These are phyloP conservation scores for Pristionchus entomophagus DNA, from an alignment of 2,888 invertebrate species.

Conservation along the genomic window DNA sequence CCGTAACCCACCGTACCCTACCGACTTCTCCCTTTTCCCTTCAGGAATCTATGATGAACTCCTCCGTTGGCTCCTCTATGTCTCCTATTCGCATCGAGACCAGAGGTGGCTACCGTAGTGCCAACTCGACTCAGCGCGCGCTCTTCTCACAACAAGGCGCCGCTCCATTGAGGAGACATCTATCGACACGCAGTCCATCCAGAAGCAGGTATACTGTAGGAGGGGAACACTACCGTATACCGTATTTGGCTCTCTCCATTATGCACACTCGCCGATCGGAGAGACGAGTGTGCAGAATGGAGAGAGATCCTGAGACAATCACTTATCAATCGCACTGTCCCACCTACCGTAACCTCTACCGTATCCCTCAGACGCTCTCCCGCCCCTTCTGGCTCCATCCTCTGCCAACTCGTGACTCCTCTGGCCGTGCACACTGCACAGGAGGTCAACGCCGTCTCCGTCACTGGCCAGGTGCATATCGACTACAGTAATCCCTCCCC, in stretches of 20 bases:
- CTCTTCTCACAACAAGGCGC: constrained; percentile 29
- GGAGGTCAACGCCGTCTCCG: constrained; percentile 24
- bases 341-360: too few relatives aligned
- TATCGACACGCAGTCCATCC: background rate
- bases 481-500: too few relatives aligned
- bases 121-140: constrained; percentile 7
- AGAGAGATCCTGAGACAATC: too few relatives aligned
- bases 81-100: constrained; percentile 14
- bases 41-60: background rate
- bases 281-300: too few relatives aligned
- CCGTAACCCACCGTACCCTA: background rate
- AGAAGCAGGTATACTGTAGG: background rate
- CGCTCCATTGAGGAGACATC: background rate
- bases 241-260: too few relatives aligned
- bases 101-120: background rate
- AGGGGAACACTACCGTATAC: too few relatives aligned
- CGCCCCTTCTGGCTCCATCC: background rate
- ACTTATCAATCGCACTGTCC: too few relatives aligned
- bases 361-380: background rate
- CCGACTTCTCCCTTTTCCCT: too few relatives aligned
- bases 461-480: constrained; percentile 36
- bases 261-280: too few relatives aligned
- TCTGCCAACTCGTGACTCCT: constrained; percentile 8
- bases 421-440: constrained; percentile 24
- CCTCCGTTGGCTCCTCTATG: background rate